A percentile compares a stretch with the other conserved stretches of the same genome.
These are phyloP conservation scores for Tipula vernalis DNA, from an alignment of 2,888 invertebrate species.

Conservation along the genomic window DNA sequence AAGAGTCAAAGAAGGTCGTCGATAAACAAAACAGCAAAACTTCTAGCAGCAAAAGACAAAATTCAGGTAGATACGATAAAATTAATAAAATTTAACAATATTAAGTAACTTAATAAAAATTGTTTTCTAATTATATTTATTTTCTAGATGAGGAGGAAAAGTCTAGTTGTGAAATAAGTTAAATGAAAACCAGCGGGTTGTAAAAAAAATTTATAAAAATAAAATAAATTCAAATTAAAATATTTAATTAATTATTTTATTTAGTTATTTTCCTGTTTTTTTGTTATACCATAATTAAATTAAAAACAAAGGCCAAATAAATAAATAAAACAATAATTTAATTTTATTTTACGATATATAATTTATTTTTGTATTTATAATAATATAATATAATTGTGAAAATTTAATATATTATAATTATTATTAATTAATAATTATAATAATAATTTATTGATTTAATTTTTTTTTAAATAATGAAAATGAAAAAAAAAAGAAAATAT, in stretches of 20 bases:
- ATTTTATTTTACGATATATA: neutral
- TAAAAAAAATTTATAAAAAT: neutral
- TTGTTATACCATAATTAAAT: neutral
- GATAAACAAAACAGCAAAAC: neutral
- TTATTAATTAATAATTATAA: neutral
- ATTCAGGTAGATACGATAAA: neutral
- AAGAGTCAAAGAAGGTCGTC: neutral
- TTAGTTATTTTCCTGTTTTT: neutral
- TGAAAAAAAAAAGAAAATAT: neutral
- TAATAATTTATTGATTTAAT: neutral
- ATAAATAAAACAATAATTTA: neutral
- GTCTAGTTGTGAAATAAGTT: constrained; percentile 9
- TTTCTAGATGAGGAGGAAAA: constrained; percentile 7
- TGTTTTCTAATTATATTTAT: neutral
- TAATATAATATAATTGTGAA: neutral
- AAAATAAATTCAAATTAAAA: neutral
- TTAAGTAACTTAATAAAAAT: neutral
- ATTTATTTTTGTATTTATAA: neutral
- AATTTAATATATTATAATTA: neutral
- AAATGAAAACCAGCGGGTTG: neutral
- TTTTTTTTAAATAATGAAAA: neutral
- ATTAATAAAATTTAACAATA: neutral
- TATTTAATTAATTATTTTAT: neutral
- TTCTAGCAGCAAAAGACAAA: neutral
- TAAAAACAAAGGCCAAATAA: neutral